A percentile compares a stretch with the other conserved stretches of the same genome.
These are phyloP conservation scores for Lacerta viridis DNA, from an alignment of 2,797 vertebrate species.

Conservation along the genomic window DNA sequence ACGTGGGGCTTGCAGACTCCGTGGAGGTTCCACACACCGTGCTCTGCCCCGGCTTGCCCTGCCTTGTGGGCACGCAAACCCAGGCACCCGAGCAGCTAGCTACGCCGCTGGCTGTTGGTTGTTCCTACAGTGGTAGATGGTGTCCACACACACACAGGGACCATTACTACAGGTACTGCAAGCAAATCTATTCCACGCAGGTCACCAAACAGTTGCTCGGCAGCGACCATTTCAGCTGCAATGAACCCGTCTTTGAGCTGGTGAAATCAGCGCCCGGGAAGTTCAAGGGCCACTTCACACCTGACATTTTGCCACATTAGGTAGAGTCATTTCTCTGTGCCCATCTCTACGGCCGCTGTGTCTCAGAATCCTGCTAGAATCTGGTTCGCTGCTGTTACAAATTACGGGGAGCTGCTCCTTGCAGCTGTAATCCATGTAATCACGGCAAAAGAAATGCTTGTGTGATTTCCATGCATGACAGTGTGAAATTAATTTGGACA, in stretches of 20 bases:
- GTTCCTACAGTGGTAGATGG: not conserved
- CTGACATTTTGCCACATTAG: not conserved
- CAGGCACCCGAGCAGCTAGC: too few species aligned
- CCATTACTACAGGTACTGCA: not conserved
- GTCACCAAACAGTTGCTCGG: not conserved
- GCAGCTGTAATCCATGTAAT: conserved; percentile 4
- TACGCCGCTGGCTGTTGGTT: not conserved
- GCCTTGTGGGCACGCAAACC: too few species aligned
- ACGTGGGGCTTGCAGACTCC: too few species aligned
- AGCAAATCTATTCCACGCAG: not conserved
- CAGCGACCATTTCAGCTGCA: not conserved
- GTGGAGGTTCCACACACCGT: too few species aligned
- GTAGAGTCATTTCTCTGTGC: not conserved
- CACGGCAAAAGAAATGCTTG: conserved; percentile 6
- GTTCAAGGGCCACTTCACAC: not conserved
- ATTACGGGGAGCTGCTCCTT: not conserved
- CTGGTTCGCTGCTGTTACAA: not conserved
- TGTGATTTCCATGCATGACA: conserved; percentile 11
- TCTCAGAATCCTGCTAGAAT: not conserved
- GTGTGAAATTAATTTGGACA: conserved; percentile 20
- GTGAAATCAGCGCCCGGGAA: not conserved
- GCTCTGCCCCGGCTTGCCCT: too few species aligned
- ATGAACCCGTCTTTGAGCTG: not conserved
- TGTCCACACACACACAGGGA: not conserved
- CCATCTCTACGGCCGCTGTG: not conserved